Conservation (phyloP, 2,797 vertebrate genomes). For the Phataginus tetradactyla region DNA sequence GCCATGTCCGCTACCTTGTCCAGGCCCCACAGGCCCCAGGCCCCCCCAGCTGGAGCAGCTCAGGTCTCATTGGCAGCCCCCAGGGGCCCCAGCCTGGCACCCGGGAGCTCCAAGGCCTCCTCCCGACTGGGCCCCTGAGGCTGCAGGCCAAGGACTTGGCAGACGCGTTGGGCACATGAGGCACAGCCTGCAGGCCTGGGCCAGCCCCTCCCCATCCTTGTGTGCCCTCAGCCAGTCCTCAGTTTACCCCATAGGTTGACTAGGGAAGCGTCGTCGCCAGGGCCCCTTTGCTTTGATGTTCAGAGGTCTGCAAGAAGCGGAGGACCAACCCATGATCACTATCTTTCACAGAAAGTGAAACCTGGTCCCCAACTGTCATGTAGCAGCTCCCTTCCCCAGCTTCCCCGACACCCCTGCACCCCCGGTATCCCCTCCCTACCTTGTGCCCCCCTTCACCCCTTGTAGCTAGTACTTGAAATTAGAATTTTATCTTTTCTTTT, state of each 20-base stretch:
- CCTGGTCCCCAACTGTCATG: constrained; percentile 65
- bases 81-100: too few species aligned
- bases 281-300: neutral
- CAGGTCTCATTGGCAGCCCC: neutral
- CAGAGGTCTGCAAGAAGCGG: neutral
- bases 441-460: neutral
- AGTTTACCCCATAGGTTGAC: constrained; percentile 9
- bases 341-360: constrained; percentile 84
- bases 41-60: neutral
- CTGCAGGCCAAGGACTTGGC: neutral
- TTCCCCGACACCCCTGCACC: constrained; percentile 49
- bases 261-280: accelerated
- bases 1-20: too few species aligned
- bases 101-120: neutral
- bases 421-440: neutral
- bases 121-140: neutral
- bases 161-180: neutral
- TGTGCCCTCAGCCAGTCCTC: neutral
- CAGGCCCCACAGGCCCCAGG: neutral
- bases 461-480: constrained; percentile 64
- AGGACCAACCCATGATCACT: constrained; percentile 53
- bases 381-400: neutral
- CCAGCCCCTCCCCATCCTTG: too few species aligned
- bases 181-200: neutral
- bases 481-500: constrained; percentile 10